Evolutionary conservation across 2,797 vertebrate genomes (phyloP).

Genomic region (Macrochelys suwanniensis): DNA sequence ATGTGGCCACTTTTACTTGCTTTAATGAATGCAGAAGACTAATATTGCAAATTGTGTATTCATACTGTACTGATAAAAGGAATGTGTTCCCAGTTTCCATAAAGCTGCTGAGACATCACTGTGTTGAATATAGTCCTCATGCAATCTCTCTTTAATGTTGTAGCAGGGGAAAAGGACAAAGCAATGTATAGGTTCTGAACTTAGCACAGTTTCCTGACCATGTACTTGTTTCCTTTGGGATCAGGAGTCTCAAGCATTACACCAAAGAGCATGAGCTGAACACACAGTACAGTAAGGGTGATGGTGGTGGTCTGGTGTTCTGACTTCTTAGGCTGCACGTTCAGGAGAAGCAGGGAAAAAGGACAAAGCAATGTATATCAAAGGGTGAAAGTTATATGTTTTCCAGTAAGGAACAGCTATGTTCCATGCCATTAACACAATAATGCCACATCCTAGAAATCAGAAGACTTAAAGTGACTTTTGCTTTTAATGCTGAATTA

Average conservation of each 20-base stretch:
- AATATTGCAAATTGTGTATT: slow-evolving; percentile 45
- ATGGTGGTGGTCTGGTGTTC: too few relatives aligned
- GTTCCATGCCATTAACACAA: neutral
- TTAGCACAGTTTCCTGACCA: too few relatives aligned
- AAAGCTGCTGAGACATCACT: slow-evolving; percentile 65
- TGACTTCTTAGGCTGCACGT: too few relatives aligned
- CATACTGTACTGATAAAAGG: slow-evolving; percentile 13
- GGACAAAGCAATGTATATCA: neutral
- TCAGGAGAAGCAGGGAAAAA: neutral
- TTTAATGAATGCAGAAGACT: slow-evolving; percentile 11
- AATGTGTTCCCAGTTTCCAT: slow-evolving; percentile 30
- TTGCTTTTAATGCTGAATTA: slow-evolving; percentile 22
- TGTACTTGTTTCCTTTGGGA: too few relatives aligned
- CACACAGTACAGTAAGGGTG: too few relatives aligned
- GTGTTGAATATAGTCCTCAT: slow-evolving; percentile 17
- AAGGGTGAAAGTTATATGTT: neutral
- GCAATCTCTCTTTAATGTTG: neutral
- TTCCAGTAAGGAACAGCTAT: neutral
- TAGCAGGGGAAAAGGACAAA: neutral
- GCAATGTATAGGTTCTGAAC: neutral
- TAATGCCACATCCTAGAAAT: neutral
- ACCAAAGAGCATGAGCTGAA: too few relatives aligned
- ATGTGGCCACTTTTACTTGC: slow-evolving; percentile 13
- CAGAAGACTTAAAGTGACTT: slow-evolving; percentile 4
- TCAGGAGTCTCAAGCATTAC: too few relatives aligned